Conservation (phyloP, 2,797 vertebrate genomes). For the Gallinago nigripennis region DNA sequence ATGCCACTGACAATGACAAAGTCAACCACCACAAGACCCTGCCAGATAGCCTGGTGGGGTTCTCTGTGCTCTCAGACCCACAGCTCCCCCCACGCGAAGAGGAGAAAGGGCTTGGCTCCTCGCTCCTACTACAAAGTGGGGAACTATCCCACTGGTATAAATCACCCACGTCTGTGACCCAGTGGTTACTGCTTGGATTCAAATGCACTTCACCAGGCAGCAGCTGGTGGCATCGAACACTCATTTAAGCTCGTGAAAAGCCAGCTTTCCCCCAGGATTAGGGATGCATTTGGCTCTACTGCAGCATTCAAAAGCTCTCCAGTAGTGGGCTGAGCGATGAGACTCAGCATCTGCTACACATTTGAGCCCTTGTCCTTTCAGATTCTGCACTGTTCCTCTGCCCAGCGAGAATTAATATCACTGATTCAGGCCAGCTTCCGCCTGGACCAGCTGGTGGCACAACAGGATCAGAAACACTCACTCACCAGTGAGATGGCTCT, state of each 20-base stretch:
- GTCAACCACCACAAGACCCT: neutral
- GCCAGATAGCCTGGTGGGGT: accelerated
- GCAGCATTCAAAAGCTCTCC: neutral
- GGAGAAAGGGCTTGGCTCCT: neutral
- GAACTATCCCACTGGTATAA: neutral
- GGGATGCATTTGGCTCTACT: neutral
- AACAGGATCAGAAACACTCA: neutral
- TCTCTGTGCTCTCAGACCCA: neutral
- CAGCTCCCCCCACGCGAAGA: accelerated
- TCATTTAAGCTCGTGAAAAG: neutral
- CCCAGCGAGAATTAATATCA: neutral
- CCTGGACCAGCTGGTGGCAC: neutral
- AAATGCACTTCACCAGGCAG: neutral
- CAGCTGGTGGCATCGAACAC: neutral
- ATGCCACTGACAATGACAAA: neutral
- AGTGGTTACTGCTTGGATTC: accelerated
- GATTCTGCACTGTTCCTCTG: neutral
- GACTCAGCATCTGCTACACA: neutral
- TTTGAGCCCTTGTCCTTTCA: neutral
- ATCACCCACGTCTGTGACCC: neutral
- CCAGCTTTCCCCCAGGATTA: neutral
- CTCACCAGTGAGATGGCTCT: neutral
- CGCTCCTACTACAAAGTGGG: neutral
- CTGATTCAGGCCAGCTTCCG: neutral
- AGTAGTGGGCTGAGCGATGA: neutral